Conservation (phyloP, 2,888 invertebrate genomes). For the Polymixis lichenea region DNA sequence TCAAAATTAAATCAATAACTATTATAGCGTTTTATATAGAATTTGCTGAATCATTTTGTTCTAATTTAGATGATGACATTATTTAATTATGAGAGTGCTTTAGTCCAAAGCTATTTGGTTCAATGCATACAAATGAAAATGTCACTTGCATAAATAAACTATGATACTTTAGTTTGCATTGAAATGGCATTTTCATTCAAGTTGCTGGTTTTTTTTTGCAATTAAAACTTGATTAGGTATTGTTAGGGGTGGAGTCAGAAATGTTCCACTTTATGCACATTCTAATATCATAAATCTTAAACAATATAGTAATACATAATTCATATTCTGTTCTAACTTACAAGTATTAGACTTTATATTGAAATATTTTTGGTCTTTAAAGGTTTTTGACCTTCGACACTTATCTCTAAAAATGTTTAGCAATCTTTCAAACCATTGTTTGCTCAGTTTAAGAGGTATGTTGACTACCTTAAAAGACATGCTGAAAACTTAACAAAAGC, state of each 20-base stretch:
- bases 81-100: neutral
- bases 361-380: too few species aligned
- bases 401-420: neutral
- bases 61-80: neutral
- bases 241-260: neutral
- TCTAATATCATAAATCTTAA: conserved; percentile 2
- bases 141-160: neutral
- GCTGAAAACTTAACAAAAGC: conserved; percentile 12
- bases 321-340: neutral
- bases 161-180: neutral
- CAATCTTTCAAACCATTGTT: neutral
- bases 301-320: neutral
- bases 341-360: neutral
- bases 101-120: neutral
- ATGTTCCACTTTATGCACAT: neutral
- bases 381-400: neutral
- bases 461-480: neutral
- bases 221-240: neutral
- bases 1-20: neutral
- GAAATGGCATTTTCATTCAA: neutral
- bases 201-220: neutral
- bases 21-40: neutral
- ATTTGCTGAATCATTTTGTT: neutral
- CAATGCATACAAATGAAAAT: neutral
- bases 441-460: neutral